Percentiles rank a stretch among this genome's conserved stretches.
Evolutionary conservation across 2,113 vertebrate species (phyloP).

Genomic region (Nibea albiflora): DNA sequence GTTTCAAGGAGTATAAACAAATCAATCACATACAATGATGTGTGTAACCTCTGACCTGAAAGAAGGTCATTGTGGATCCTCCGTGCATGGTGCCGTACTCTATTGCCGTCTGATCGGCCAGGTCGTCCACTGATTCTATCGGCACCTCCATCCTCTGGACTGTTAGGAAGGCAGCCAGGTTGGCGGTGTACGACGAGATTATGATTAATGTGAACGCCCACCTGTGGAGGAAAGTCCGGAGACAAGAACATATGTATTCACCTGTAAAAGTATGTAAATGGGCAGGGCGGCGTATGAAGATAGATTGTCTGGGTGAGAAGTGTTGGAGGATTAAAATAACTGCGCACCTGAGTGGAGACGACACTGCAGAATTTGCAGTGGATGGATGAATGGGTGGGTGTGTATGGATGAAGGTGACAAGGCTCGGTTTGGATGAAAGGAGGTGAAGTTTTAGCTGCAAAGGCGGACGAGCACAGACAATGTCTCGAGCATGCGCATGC

Average conservation of each 20-base stretch:
- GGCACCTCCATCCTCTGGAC: constrained; percentile 98
- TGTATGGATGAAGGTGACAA: constrained; percentile 33
- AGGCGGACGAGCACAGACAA: constrained; percentile 30
- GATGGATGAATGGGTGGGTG: constrained; percentile 46
- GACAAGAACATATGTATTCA: constrained; percentile 61
- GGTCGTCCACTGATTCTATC: constrained; percentile 97
- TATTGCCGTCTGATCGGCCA: constrained; percentile 97
- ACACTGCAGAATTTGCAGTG: constrained; percentile 44
- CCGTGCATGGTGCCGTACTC: constrained; percentile 98
- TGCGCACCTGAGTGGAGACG: constrained; percentile 54
- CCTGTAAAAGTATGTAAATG: constrained; percentile 57
- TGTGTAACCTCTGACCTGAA: constrained; percentile 88
- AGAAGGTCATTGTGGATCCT: constrained; percentile 99
- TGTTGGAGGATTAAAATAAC: constrained; percentile 41
- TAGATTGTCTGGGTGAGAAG: constrained; percentile 42
- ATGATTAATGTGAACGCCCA: constrained; percentile 99
- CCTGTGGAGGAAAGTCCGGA: constrained; percentile 79
- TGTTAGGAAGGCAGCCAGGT: constrained; percentile 96
- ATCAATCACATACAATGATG: constrained; percentile 29
- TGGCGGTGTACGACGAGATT: constrained; percentile 99
- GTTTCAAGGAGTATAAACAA: constrained; percentile 25
- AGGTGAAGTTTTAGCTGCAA: constrained; percentile 33
- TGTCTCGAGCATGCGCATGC: constrained; percentile 10
- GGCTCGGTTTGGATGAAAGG: constrained; percentile 32
- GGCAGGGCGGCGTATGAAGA: constrained; percentile 44